These are phyloP conservation scores for Porites divaricata DNA, from an alignment of 92 coral and sea anemone genomes.

Conservation along the genomic window DNA sequence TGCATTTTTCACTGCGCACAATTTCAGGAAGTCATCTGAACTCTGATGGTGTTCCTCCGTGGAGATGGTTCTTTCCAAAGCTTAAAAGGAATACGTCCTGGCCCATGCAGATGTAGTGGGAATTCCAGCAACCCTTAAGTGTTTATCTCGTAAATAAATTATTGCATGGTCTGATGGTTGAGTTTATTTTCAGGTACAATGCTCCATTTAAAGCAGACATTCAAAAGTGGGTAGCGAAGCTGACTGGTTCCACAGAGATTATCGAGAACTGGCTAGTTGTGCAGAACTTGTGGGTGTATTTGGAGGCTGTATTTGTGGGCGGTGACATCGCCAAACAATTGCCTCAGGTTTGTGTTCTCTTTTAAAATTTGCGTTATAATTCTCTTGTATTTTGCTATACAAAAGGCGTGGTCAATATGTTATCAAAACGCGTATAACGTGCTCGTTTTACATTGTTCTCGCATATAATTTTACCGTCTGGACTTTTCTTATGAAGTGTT, in stretches of 20 bases:
- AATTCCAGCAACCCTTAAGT: too few relatives aligned
- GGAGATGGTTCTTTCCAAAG: too few relatives aligned
- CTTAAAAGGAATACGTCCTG: too few relatives aligned
- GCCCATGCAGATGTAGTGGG: not conserved
- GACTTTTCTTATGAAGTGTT: too few relatives aligned
- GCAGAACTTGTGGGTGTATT: constrained; percentile 90
- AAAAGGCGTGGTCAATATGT: not conserved
- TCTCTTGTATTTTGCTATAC: not conserved
- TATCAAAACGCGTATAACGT: too few relatives aligned
- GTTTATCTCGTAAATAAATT: too few relatives aligned
- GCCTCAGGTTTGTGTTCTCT: constrained; percentile 76
- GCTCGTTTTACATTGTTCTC: too few relatives aligned
- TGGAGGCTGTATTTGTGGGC: constrained; percentile 98
- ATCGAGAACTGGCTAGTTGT: constrained; percentile 99
- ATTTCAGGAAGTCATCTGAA: too few relatives aligned
- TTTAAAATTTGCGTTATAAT: not conserved
- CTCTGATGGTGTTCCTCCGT: too few relatives aligned
- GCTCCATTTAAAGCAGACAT: constrained; percentile 98
- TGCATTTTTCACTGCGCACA: too few relatives aligned
- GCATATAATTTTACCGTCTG: too few relatives aligned
- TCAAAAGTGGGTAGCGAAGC: constrained; percentile 98
- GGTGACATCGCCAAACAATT: constrained; percentile 99
- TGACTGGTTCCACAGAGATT: constrained; percentile 98
- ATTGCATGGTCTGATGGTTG: not conserved
- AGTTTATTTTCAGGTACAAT: constrained; percentile 71